Percentiles rank a stretch among this genome's conserved stretches.
phyloP scores from a whole-genome alignment of 2,797 vertebrate genomes.

The Enteromius viviparus region DNA sequence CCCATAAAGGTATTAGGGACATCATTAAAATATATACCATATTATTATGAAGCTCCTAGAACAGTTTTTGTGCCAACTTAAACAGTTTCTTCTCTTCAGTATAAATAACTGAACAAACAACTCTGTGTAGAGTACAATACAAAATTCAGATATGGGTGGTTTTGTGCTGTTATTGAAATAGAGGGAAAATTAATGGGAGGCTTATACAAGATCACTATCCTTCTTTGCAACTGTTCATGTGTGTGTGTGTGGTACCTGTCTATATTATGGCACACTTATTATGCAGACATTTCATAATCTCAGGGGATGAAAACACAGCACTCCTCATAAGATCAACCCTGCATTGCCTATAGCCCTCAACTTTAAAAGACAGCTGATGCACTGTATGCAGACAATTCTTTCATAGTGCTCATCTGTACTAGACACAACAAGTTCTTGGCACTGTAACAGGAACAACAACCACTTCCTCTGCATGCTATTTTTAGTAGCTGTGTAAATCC shows the following conservation, averaged over 20 bases:
- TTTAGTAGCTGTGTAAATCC: background rate
- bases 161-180: background rate
- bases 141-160: background rate
- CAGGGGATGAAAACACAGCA: background rate
- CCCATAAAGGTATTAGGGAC: no score
- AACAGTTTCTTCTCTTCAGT: no score
- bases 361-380: background rate
- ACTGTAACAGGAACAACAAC: constrained; percentile 24
- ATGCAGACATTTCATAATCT: constrained; percentile 6
- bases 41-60: no score
- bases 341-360: background rate
- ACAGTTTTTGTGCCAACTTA: no score
- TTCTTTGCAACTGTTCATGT: background rate
- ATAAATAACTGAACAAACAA: background rate
- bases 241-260: background rate
- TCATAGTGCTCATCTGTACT: background rate
- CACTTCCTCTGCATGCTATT: constrained; percentile 28
- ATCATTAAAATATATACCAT: no score
- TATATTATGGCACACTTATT: background rate
- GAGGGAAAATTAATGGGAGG: background rate
- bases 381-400: background rate
- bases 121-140: background rate
- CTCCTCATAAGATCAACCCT: background rate
- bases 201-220: background rate
- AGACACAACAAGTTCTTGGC: background rate